Base-by-base conservation (phyloP, 2,888 invertebrate genomes). In the Lycophotia porphyrea region DNA sequence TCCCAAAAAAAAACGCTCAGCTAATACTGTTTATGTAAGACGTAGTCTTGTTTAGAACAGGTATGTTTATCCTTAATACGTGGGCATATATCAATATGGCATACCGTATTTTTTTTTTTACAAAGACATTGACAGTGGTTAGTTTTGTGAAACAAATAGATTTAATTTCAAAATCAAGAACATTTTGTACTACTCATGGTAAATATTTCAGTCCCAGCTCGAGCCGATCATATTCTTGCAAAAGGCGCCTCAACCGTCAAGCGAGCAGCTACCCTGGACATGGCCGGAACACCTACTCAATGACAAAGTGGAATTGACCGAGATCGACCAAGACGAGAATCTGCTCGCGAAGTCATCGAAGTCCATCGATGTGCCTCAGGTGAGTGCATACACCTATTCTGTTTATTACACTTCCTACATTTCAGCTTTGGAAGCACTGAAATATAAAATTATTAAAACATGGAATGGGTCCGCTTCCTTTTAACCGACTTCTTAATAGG, bases 211-310 rank as follows among this genome's bases (percentile, higher is more conserved):
- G 85, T 7, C 65, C 0, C 58, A 60, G 11, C 91, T 92, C 4
- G 90, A 91, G 49, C 88, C 93, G 0, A 93, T 91, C 0, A 71
- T 90, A 55, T 95, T 92, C 74, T 49, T 95, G 8, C 82, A 81
- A 7, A 92, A 90, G 74, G 15, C 65, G 7, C 72, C 82, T 11
- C 78, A 84, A 11, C 27, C 61, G 0, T 0, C 15, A 0, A 70
- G 81, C 0, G 18, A 67, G 0, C 86, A 84, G 1, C 82, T 84
- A 5, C 63, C 85, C 0, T 95, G 95, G 95, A 73, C 67, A 13
- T 95, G 95, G 95, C 93, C 93, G 0, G 91, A 92, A 1, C 92
- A 91, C 21, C 88, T 91, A n/a, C 64, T 91, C 2, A 83, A 81
- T 34, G 90, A 88, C 1, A 83, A 83, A 24, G 80, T 91, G 21